phyloP scores from a whole-genome alignment of 2,113 vertebrate species.

The Phyllopteryx taeniolatus region DNA sequence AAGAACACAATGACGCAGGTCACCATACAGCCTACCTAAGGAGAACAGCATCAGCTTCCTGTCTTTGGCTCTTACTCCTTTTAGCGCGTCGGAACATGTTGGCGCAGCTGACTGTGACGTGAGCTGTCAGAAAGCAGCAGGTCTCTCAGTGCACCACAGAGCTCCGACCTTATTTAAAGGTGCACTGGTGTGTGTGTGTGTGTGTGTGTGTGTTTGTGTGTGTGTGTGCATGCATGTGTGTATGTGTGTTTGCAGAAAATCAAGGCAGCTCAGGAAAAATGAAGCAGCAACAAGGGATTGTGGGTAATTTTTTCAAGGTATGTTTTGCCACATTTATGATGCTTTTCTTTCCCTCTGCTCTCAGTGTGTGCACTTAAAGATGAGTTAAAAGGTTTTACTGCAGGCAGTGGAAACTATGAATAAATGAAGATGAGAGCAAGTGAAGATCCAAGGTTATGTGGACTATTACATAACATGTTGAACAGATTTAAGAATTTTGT shows the following conservation, averaged over 20 bases:
- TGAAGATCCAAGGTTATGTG: slow-evolving; percentile 19
- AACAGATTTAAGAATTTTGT: slow-evolving; percentile 13
- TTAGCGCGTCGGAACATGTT: slow-evolving; percentile 63
- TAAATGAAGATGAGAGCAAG: slow-evolving; percentile 8
- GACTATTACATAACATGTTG: slow-evolving; percentile 32
- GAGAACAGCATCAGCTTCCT: neutral
- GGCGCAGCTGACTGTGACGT: slow-evolving; percentile 18
- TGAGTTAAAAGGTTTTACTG: slow-evolving; percentile 42
- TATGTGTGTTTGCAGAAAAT: slow-evolving; percentile 22
- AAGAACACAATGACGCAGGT: neutral
- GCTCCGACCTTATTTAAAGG: slow-evolving; percentile 28
- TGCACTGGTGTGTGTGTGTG: slow-evolving; percentile 15
- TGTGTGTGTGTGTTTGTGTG: slow-evolving; percentile 4
- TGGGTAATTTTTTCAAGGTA: slow-evolving; percentile 41
- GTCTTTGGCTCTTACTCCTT: slow-evolving; percentile 41
- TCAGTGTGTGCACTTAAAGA: slow-evolving; percentile 3
- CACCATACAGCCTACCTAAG: neutral
- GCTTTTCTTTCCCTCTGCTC: slow-evolving; percentile 2
- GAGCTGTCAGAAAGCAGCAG: slow-evolving; percentile 26
- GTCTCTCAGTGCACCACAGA: slow-evolving; percentile 19
- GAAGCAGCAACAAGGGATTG: slow-evolving; percentile 35
- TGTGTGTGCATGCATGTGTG: slow-evolving; percentile 19
- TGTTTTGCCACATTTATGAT: slow-evolving; percentile 15
- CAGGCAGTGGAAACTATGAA: slow-evolving; percentile 25
- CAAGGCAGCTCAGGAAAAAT: slow-evolving; percentile 33